Conservation (phyloP, 2,797 vertebrate species). For the Cyprinodon diabolis region DNA sequence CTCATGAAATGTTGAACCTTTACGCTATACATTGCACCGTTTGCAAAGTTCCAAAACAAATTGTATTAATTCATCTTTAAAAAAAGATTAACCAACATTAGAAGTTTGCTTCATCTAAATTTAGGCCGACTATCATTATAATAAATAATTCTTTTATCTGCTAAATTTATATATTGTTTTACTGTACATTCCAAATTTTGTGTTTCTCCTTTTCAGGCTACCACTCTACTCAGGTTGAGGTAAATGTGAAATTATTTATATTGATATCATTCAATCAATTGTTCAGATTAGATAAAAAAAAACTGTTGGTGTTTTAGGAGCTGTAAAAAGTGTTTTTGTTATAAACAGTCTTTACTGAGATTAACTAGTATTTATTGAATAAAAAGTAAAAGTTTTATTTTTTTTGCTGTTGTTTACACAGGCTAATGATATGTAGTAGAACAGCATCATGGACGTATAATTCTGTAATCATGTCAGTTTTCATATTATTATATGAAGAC, state of each 20-base stretch:
- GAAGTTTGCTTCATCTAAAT: neutral
- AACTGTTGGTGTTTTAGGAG: neutral
- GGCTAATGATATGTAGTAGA: neutral
- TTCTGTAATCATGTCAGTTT: neutral
- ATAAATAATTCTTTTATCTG: neutral
- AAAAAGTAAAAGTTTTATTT: neutral
- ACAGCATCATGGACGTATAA: neutral
- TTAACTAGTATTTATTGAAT: neutral
- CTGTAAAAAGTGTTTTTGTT: neutral
- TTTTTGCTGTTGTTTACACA: neutral
- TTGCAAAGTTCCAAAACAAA: neutral
- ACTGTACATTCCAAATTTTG: neutral
- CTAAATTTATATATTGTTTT: neutral
- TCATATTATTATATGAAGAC: neutral
- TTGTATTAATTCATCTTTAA: too few relatives aligned
- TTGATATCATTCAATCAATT: neutral
- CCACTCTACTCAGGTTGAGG: conserved; percentile 73
- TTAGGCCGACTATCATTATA: neutral
- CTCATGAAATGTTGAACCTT: neutral
- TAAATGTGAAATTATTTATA: conserved; percentile 49
- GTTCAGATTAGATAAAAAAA: neutral
- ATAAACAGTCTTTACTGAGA: neutral
- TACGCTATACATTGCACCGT: neutral
- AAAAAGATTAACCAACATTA: neutral
- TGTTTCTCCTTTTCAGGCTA: conserved; percentile 61